Percentiles rank a stretch among this genome's conserved stretches.
These are phyloP conservation scores for Tenthredo distinguenda DNA, from an alignment of 2,888 invertebrate genomes.

Conservation along the genomic window DNA sequence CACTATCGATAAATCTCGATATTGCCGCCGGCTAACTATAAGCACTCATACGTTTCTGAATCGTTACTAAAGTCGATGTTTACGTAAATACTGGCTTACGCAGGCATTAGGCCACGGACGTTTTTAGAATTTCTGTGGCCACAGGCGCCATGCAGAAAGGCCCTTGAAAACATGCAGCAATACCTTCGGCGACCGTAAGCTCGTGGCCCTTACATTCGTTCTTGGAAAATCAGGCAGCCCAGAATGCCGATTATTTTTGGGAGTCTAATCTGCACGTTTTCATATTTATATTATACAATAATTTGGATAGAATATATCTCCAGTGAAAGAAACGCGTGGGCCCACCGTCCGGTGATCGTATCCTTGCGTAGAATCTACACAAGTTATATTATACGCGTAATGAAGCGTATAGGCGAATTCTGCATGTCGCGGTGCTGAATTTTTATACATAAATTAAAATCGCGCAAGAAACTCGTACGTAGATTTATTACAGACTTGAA, in stretches of 20 bases:
- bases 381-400: not conserved
- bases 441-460: not conserved
- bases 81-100: not conserved
- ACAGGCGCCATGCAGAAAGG: not conserved
- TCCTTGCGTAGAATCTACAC: not conserved
- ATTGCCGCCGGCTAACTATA: not conserved
- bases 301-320: too few species aligned
- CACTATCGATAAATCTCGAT: not conserved
- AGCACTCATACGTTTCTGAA: not conserved
- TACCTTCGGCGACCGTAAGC: not conserved
- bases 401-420: not conserved
- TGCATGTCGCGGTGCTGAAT: not conserved
- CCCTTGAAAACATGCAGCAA: not conserved
- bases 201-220: not conserved
- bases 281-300: not conserved
- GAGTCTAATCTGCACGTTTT: not conserved
- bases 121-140: not conserved
- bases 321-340: not conserved
- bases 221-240: not conserved
- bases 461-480: not conserved
- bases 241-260: not conserved
- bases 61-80: constrained; percentile 6
- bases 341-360: not conserved
- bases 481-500: too few species aligned
- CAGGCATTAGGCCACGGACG: not conserved